Base-by-base conservation (phyloP, 2,797 vertebrate species). In the Rhyacichthys aspro region DNA sequence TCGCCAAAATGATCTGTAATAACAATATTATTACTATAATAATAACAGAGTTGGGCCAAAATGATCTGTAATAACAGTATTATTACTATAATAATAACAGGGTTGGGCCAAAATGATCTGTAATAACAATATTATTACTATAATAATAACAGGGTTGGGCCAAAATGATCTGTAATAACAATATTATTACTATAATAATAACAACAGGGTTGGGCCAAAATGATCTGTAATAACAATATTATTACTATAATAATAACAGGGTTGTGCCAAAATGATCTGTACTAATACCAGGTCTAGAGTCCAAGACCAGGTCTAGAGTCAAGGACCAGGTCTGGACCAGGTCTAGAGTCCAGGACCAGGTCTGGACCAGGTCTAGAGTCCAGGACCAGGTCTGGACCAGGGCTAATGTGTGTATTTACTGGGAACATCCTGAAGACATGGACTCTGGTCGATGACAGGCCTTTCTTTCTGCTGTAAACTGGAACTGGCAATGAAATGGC, bases 341-440 rank as follows among this genome's bases (percentile, higher is more conserved):
- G 3, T 2, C 18, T 23, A 19, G 12, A 23, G 19, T 23, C 19
- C 5, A 5, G 19, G 5, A 19, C 4, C 17, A 1, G 17, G 43
- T 1, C 43, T 45, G 19, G 7, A 28, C 19, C 23, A n/a, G 12
- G 19, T 12, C 18, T 5, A 19, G 7, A 5, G 19, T 23, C 19
- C 19, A 23, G 19, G 2, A 45, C 11, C 43, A 1, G 10, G 43
- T 6, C 17, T 45, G 46, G 14, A 33, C 9, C n/a, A n/a, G n/a
- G n/a, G n/a, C n/a, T n/a, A 9, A 11, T 9, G 5, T 5, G 15
- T 12, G 15, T 37, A 70, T 87, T 90, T 91, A 98, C 96, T 9
- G 96, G 96, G 88, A 99, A 99, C 95, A 98, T 93, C 87, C 95
- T 98, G 93, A 99, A 99, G 79, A 98, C 90, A 83, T 97, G 94